Base-by-base conservation (phyloP, 2,797 vertebrate genomes). In the Selene dorsalis region DNA sequence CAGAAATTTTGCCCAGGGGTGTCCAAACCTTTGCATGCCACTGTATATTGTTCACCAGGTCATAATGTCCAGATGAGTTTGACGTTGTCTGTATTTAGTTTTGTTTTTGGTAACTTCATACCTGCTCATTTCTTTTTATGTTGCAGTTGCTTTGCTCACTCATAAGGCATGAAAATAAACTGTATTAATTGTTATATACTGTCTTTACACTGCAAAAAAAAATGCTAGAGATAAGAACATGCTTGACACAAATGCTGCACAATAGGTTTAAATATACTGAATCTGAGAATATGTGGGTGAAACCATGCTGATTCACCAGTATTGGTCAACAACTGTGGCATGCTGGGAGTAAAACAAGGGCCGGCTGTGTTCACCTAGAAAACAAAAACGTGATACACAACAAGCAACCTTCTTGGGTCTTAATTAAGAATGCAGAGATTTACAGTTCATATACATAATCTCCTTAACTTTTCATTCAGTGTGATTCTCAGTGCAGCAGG, bases 361-460 rank as follows among this genome's bases (percentile, higher is more conserved):
- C 76, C 11, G 35, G 14, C 79, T 85, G 69, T 89, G 87, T 91
- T 90, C 66, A 53, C 57, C 17, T 22, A 57, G n/a, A 74, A 74
- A 77, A 82, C 50, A 62, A 59, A 50, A 81, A 84, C n/a, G 28
- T 83, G 74, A 86, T 4, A 64, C 80, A 75, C 47, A 75, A 73
- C 24, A 82, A 70, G 70, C 11, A 65, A 69, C 68, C 59, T 72
- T 85, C 30, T 60, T 61, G 48, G 35, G 56, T 43, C 35, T 59
- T 73, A 75, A 79, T 56, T n/a, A 88, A 78, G 56, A 65, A 69
- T 24, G 39, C 58, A 71, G 72, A 77, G 88, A 79, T 89, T 88
- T 87, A 84, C 73, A 30, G 64, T 85, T 65, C 32, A 70, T 38
- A 53, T 20, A 45, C 50, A 80, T 91, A 91, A 92, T 91, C 89